Conservation (phyloP, 2,113 vertebrate species). For the Semnornis frantzii region DNA sequence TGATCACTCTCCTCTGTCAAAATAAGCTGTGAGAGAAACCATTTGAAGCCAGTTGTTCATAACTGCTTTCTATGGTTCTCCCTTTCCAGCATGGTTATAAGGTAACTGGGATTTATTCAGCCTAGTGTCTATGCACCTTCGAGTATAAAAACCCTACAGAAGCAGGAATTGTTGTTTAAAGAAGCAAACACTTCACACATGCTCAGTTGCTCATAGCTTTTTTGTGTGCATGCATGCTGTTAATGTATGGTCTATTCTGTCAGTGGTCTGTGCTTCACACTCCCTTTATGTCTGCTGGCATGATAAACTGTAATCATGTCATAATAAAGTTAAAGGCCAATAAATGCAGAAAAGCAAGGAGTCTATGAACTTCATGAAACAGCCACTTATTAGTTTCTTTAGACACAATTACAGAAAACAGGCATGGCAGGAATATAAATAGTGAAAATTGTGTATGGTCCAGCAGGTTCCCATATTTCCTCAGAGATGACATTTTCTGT, state of each 20-base stretch:
- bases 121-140: neutral
- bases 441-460: neutral
- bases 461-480: neutral
- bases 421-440: neutral
- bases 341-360: neutral
- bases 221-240: slow-evolving; percentile 6
- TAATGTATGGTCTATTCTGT: slow-evolving; percentile 31
- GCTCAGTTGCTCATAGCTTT: slow-evolving; percentile 14
- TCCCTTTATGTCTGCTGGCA: slow-evolving; percentile 1
- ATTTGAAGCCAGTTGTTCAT: neutral
- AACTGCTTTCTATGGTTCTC: neutral
- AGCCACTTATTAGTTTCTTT: neutral
- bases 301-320: slow-evolving; percentile 46
- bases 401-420: neutral
- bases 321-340: slow-evolving; percentile 52
- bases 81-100: neutral
- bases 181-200: neutral
- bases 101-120: neutral
- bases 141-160: neutral
- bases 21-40: neutral
- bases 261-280: slow-evolving; percentile 45
- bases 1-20: neutral
- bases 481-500: neutral
- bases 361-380: neutral
- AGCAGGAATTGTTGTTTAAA: neutral